Evolutionary conservation across 2,888 invertebrate species (phyloP).

Genomic region (Smittia aterrima): DNA sequence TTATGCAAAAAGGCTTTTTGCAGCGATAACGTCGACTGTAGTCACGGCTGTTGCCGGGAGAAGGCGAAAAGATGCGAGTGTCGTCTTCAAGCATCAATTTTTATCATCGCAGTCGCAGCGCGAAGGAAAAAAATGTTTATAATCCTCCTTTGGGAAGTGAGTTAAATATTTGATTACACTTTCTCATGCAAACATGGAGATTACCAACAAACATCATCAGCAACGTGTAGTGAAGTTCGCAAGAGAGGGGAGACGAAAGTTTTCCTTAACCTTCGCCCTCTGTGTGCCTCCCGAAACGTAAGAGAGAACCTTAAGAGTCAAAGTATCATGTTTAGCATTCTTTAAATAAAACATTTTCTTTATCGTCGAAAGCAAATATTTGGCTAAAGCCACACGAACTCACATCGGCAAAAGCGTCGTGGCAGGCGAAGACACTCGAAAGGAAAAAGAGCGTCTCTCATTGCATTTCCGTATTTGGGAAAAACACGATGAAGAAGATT

Average conservation of each 20-base stretch:
- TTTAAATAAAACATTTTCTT: conserved; percentile 5
- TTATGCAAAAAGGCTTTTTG: conserved; percentile 23
- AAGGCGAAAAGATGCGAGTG: not conserved
- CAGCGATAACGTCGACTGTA: not conserved
- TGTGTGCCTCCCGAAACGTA: not conserved
- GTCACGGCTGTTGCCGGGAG: not conserved
- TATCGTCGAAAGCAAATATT: conserved; percentile 25
- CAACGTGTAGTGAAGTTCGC: conserved; percentile 21
- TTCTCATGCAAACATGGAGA: conserved; percentile 9
- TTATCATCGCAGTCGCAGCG: conserved; percentile 24
- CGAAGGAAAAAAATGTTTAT: not conserved
- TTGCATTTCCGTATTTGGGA: not conserved
- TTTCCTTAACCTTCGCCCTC: not conserved
- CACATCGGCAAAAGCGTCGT: not conserved
- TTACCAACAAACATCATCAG: conserved; percentile 29
- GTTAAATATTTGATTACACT: conserved; percentile 33
- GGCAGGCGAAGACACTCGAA: not conserved
- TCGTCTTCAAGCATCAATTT: conserved; percentile 6
- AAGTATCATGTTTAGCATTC: conserved; percentile 31
- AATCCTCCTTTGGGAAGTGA: conserved; percentile 16
- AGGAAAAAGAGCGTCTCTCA: not conserved
- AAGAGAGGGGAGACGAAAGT: not conserved
- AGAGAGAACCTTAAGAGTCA: not conserved
- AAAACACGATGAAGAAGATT: not conserved
- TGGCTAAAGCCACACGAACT: conserved; percentile 12